These are phyloP conservation scores for Drosophila simulans DNA, from an alignment of 1,140 invertebrate species.

Conservation along the genomic window DNA sequence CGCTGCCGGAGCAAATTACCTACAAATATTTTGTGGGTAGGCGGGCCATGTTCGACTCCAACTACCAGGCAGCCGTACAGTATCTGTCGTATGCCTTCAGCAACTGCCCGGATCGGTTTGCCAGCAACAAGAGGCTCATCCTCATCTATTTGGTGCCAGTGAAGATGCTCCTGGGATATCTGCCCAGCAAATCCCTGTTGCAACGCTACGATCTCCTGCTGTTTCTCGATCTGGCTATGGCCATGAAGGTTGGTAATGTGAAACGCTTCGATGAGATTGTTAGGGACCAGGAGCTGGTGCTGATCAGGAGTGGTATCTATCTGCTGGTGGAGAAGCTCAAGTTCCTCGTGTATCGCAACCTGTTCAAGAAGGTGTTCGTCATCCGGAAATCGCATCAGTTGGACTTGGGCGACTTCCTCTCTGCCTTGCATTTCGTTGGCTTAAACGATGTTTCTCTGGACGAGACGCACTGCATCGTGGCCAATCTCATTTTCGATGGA, in stretches of 20 bases:
- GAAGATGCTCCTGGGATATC: conserved; percentile 97
- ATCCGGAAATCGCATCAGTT: conserved; percentile 96
- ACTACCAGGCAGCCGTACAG: conserved; percentile 96
- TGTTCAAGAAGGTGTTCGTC: conserved; percentile 97
- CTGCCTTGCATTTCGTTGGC: conserved; percentile 91
- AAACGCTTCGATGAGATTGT: conserved; percentile 93
- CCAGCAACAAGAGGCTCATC: conserved; percentile 96
- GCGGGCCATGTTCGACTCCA: conserved; percentile 99
- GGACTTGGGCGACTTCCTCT: conserved; percentile 92
- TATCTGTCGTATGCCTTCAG: conserved; percentile 96
- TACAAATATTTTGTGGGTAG: conserved; percentile 98
- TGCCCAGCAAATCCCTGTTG: conserved; percentile 92
- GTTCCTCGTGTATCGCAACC: conserved; percentile 97
- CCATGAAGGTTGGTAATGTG: conserved; percentile 96
- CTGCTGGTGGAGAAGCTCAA: conserved; percentile 98
- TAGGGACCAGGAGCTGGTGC: conserved; percentile 94
- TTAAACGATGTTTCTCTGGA: conserved; percentile 95
- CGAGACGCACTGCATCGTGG: conserved; percentile 97
- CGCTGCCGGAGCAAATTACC: conserved; percentile 94
- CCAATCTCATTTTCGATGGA: conserved; percentile 97
- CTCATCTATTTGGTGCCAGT: conserved; percentile 98
- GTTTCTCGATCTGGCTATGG: conserved; percentile 94
- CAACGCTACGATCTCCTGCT: conserved; percentile 96
- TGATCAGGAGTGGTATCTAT: conserved; percentile 98
- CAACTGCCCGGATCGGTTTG: conserved; percentile 92